Conservation (phyloP, 2,797 vertebrate species). For the Takifugu ocellatus region DNA sequence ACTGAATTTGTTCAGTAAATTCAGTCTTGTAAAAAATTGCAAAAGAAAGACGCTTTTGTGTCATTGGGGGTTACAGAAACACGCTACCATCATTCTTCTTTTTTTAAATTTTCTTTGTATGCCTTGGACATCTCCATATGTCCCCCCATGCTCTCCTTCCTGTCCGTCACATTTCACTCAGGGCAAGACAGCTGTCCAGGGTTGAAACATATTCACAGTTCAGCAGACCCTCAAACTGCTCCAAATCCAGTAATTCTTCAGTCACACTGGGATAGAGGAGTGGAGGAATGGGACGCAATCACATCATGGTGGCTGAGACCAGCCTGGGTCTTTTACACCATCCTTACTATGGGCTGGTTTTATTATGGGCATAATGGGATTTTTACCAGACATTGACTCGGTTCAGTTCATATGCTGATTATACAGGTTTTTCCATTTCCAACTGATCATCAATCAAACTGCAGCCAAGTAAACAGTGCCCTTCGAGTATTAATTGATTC, state of each 20-base stretch:
- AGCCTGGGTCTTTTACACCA: slow-evolving; percentile 19
- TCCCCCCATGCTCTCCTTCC: slow-evolving; percentile 55
- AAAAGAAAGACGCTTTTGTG: slow-evolving; percentile 8
- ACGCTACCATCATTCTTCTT: slow-evolving; percentile 36
- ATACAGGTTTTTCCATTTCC: too few species aligned
- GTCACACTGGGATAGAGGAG: slow-evolving; percentile 49
- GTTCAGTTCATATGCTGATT: too few species aligned
- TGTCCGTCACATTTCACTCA: slow-evolving; percentile 77
- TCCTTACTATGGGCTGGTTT: background rate
- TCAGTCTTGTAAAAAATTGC: background rate
- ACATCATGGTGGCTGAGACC: slow-evolving; percentile 33
- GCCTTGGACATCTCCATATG: slow-evolving; percentile 73
- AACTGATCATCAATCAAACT: too few species aligned
- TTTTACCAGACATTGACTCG: too few species aligned
- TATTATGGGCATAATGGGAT: too few species aligned
- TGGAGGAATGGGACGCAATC: slow-evolving; percentile 17
- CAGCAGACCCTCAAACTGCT: slow-evolving; percentile 79
- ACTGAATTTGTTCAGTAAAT: slow-evolving; percentile 1
- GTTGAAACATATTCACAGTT: slow-evolving; percentile 76
- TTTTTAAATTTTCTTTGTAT: slow-evolving; percentile 22
- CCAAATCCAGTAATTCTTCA: slow-evolving; percentile 70
- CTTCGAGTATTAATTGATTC: too few species aligned
- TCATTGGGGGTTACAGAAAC: slow-evolving; percentile 48
- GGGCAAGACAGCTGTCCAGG: slow-evolving; percentile 72
- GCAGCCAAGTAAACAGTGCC: too few species aligned